Evolutionary conservation across 2,888 invertebrate species (phyloP), one percentile per base, ranked within the genome.

Genomic region (Dryadula phaetusa): DNA sequence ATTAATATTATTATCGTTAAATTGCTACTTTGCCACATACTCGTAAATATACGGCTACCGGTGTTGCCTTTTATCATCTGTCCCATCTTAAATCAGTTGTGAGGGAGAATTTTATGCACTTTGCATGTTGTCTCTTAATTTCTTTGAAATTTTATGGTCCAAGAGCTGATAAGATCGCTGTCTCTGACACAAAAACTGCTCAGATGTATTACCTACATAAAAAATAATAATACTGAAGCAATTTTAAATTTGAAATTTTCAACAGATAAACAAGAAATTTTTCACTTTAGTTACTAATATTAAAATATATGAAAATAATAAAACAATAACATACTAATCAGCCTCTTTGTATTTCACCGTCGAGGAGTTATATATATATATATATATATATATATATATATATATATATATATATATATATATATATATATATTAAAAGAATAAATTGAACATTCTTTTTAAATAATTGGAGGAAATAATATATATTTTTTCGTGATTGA

Each of bases 21-120:
- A 68, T 68, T 44, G 46, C 58, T 67, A 60, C 22, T 60, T 60
- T 56, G 47, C 61, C 64, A 61, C 54, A 64, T n/a, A n/a, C n/a
- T n/a, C n/a, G n/a, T 68, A 62, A 53, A 46, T 54, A 54, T 61
- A 60, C 44, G 14, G 70, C 72, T 72, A 69, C 71, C 65, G 71
- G 71, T 71, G 62, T 71, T 71, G 49, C 46, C 52, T 60, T 64
- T 64, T 66, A 61, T 63, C 54, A 34, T 22, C 47, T 46, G 47
- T 49, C 61, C 56, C 65, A 66, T 64, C 54, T 61, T 64, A 63
- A 58, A 44, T 47, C 58, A 52, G 54, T 60, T 60, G 53, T 18
- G 14, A 28, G 28, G 20, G 20, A 40, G 37, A 25, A 32, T 60
- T 65, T 60, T 60, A 65, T 60, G 60, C 52, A 65, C 18, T 52